phyloP scores from a whole-genome alignment of 2,888 invertebrate species.

The Latrodectus elegans region DNA sequence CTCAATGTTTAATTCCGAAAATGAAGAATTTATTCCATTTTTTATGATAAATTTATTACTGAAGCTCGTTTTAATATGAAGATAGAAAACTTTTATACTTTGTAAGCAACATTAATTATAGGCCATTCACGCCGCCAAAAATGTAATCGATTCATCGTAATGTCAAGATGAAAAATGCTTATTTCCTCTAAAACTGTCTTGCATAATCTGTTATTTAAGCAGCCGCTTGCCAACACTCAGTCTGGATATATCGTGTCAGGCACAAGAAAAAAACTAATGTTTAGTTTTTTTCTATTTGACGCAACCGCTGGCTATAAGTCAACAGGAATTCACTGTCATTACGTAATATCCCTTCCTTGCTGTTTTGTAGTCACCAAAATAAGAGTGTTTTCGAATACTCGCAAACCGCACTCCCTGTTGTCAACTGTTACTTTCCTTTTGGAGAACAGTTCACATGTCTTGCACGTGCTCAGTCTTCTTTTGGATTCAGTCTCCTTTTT shows the following conservation, averaged over 20 bases:
- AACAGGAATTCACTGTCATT: conserved; percentile 31
- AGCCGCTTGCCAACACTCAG: conserved; percentile 28
- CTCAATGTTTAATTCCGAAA: no score
- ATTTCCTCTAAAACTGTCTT: background rate
- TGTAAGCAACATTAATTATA: no score
- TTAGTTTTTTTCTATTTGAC: background rate
- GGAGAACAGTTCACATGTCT: conserved; percentile 1
- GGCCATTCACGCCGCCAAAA: no score
- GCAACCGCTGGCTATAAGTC: conserved; percentile 12
- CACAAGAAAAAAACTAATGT: background rate
- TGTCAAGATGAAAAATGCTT: background rate
- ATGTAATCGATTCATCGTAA: background rate
- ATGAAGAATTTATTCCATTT: no score
- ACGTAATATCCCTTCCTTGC: conserved; percentile 30
- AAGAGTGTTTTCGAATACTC: background rate
- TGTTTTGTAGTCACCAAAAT: background rate
- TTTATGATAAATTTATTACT: no score
- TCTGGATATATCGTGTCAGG: background rate
- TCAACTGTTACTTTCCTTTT: conserved; percentile 30
- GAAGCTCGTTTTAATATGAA: no score
- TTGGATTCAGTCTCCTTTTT: no score
- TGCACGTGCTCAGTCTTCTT: conserved; percentile 19
- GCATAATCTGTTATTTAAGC: conserved; percentile 7
- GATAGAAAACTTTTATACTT: no score
- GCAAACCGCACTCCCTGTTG: conserved; percentile 19